A percentile compares a stretch with the other conserved stretches of the same genome.
These are phyloP conservation scores for Morinoia aosen DNA, from an alignment of 2,888 invertebrate genomes.

Conservation along the genomic window DNA sequence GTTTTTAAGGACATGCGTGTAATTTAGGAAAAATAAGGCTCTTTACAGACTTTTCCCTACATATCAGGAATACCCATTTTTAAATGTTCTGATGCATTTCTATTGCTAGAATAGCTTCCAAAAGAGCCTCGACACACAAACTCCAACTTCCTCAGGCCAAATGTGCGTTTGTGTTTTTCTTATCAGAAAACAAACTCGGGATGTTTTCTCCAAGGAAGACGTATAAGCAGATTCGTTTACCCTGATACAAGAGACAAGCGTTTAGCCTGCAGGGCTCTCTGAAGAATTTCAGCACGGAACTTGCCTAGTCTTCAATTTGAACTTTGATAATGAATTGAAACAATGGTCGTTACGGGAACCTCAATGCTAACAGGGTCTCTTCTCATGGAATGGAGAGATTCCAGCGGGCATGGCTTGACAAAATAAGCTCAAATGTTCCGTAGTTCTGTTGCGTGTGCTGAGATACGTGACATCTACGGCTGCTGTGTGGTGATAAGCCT, in stretches of 20 bases:
- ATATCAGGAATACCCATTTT: not conserved
- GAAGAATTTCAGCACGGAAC: not conserved
- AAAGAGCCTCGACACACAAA: not conserved
- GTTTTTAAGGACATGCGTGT: no score
- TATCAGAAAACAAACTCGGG: not conserved
- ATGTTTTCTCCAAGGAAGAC: not conserved
- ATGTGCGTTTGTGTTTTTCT: not conserved
- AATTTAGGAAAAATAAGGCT: no score
- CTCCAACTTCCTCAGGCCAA: not conserved
- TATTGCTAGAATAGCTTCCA: not conserved
- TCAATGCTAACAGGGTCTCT: not conserved
- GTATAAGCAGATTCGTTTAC: not conserved
- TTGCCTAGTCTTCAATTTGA: constrained; percentile 12
- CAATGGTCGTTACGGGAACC: not conserved
- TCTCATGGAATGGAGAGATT: not conserved
- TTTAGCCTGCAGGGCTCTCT: not conserved
- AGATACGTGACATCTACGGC: not conserved
- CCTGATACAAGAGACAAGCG: not conserved
- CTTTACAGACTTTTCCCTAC: no score
- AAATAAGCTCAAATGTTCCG: not conserved
- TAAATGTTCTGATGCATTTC: not conserved
- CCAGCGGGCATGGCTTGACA: not conserved
- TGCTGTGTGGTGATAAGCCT: not conserved
- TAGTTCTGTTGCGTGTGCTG: not conserved
- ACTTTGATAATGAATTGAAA: constrained; percentile 17